A percentile compares a stretch with the other conserved stretches of the same genome.
phyloP scores from a whole-genome alignment of 2,797 vertebrate genomes.

The Sphenodon punctatus region DNA sequence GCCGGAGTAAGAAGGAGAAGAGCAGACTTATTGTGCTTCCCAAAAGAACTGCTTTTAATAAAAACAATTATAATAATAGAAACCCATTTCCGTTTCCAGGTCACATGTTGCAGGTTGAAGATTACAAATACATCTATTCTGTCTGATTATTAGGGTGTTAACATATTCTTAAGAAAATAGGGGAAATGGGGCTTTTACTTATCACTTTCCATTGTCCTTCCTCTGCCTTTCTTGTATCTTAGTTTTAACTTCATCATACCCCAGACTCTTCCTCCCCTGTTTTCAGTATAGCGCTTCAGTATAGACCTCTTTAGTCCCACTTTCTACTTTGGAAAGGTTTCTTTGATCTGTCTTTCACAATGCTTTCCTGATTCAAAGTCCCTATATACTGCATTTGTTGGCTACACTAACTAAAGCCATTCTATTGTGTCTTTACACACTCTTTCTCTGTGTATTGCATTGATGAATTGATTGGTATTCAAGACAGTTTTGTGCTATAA shows the following conservation, averaged over 20 bases:
- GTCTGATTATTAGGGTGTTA: not conserved
- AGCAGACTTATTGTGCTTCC: not conserved
- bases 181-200: not conserved
- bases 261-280: not conserved
- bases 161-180: not conserved
- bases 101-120: not conserved
- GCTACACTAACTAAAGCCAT: not conserved
- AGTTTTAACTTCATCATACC: not conserved
- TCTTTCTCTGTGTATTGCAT: not conserved
- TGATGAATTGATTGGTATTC: conserved; percentile 5
- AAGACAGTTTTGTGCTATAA: conserved; percentile 19
- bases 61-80: not conserved
- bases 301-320: not conserved
- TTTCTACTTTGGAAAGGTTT: not conserved
- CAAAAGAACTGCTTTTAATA: not conserved
- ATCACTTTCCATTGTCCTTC: not conserved
- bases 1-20: not conserved
- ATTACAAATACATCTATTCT: not conserved
- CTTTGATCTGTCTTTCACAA: not conserved
- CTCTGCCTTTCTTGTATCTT: not conserved
- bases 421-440: not conserved
- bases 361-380: conserved; percentile 1
- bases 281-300: not conserved
- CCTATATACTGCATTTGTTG: not conserved
- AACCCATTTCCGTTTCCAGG: accelerated